A percentile compares a stretch with the other conserved stretches of the same genome.
Conservation (phyloP, 2,113 vertebrate genomes). For the Ondatra zibethicus region DNA sequence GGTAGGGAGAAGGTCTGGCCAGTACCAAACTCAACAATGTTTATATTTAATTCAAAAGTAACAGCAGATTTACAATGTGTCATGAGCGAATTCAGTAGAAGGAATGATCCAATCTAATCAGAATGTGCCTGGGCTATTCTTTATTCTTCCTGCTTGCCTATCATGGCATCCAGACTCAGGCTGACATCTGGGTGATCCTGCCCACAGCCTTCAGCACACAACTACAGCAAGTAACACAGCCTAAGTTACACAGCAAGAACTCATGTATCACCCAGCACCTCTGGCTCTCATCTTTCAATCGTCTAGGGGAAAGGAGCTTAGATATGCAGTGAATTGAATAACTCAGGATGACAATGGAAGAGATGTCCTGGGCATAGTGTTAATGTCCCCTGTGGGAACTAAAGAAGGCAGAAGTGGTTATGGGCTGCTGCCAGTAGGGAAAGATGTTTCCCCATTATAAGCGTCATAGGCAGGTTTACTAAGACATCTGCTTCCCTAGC, state of each 20-base stretch:
- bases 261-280: not conserved
- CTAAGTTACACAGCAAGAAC: not conserved
- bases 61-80: not conserved
- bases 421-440: not conserved
- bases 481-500: slow-evolving; percentile 22
- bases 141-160: not conserved
- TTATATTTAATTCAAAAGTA: not conserved
- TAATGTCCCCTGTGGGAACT: not conserved
- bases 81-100: not conserved
- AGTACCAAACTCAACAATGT: not conserved
- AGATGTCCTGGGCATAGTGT: not conserved
- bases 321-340: not conserved
- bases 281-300: not conserved
- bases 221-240: not conserved
- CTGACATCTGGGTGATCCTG: too few species aligned
- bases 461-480: not conserved
- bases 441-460: not conserved
- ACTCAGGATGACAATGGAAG: not conserved
- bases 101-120: not conserved
- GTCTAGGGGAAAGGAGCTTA: not conserved
- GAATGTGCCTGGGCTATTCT: not conserved
- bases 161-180: too few species aligned
- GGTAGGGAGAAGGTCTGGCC: not conserved
- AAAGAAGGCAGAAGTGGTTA: not conserved
- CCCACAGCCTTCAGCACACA: not conserved